Evolutionary conservation across 2,888 invertebrate species (phyloP).

Genomic region (Aphodius sticticus): DNA sequence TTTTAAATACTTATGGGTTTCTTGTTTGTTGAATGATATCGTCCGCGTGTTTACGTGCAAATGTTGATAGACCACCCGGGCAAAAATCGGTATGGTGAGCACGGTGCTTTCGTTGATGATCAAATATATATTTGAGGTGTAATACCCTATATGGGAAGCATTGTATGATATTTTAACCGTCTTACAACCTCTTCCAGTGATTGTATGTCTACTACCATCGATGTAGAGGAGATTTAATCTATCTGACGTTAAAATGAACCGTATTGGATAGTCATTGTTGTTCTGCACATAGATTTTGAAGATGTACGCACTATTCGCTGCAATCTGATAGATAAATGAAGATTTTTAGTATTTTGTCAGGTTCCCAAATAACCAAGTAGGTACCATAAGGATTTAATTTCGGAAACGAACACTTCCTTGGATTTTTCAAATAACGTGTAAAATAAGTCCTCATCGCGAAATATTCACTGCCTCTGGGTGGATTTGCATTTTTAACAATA

Average conservation of each 20-base stretch:
- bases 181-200: background rate
- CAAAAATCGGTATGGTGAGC: slow-evolving; percentile 26
- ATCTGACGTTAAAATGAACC: background rate
- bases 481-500: no score
- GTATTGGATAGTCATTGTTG: background rate
- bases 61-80: slow-evolving; percentile 6
- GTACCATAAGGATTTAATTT: no score
- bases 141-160: slow-evolving; percentile 24
- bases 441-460: no score
- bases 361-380: no score
- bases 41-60: background rate
- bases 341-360: no score
- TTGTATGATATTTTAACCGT: slow-evolving; percentile 20
- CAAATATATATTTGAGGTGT: slow-evolving; percentile 22
- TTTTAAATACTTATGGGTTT: slow-evolving; percentile 18
- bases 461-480: no score
- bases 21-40: slow-evolving; percentile 12
- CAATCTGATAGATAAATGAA: slow-evolving; percentile 5
- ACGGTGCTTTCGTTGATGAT: slow-evolving; percentile 32
- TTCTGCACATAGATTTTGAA: background rate
- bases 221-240: background rate
- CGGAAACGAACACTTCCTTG: no score
- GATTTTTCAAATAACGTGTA: no score
- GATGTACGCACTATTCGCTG: background rate
- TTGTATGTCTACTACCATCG: background rate